phyloP scores from a whole-genome alignment of 2,888 invertebrate genomes.

The Apotomis betuletana region DNA sequence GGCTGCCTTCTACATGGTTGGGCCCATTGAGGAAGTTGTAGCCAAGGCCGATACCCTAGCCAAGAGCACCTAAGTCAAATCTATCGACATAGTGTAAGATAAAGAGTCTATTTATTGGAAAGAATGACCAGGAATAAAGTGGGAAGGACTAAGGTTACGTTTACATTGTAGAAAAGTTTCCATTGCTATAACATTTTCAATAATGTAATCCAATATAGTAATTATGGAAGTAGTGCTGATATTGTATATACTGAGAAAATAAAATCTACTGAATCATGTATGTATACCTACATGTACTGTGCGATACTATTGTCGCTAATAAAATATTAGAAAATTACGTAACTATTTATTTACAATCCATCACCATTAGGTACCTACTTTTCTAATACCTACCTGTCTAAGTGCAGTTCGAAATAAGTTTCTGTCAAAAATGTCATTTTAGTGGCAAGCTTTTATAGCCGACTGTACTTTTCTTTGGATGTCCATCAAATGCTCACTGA shows the following conservation, averaged over 20 bases:
- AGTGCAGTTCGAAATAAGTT: neutral
- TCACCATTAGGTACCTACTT: too few species aligned
- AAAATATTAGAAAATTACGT: slow-evolving; percentile 16
- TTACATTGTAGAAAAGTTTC: slow-evolving; percentile 16
- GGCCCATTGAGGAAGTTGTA: slow-evolving; percentile 94
- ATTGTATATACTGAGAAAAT: slow-evolving; percentile 32
- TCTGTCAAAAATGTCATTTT: too few species aligned
- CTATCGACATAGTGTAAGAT: neutral
- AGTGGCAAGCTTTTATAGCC: too few species aligned
- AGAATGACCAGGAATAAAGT: slow-evolving; percentile 11
- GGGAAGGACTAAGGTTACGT: slow-evolving; percentile 18
- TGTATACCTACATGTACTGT: slow-evolving; percentile 11
- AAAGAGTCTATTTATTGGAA: slow-evolving; percentile 34
- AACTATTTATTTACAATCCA: neutral
- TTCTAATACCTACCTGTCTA: neutral
- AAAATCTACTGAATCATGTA: slow-evolving; percentile 23
- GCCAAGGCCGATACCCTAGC: slow-evolving; percentile 92
- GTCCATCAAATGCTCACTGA: too few species aligned
- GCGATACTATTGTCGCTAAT: slow-evolving; percentile 27
- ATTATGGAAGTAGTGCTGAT: slow-evolving; percentile 33
- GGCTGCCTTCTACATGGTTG: slow-evolving; percentile 98
- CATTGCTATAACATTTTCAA: slow-evolving; percentile 41
- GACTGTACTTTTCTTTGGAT: too few species aligned
- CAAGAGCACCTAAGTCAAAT: slow-evolving; percentile 63
- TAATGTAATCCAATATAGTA: slow-evolving; percentile 36